These are phyloP conservation scores for Hypotaenidia philippensis DNA, from an alignment of 2,797 vertebrate genomes.

Conservation along the genomic window DNA sequence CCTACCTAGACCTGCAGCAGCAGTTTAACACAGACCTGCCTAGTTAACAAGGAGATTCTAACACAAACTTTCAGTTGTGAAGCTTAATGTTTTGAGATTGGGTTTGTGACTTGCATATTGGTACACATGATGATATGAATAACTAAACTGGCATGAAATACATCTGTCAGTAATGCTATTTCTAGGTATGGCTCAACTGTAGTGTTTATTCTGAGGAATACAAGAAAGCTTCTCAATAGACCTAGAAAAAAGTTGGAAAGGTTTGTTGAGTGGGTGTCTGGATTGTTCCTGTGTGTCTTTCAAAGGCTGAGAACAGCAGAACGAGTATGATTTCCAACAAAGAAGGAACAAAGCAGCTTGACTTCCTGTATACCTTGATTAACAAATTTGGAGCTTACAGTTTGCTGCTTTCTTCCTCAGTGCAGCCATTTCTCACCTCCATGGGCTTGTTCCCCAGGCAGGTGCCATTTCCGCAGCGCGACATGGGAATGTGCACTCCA, in stretches of 20 bases:
- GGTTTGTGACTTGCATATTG: not conserved
- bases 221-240: not conserved
- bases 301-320: not conserved
- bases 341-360: not conserved
- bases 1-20: not conserved
- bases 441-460: not conserved
- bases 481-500: not conserved
- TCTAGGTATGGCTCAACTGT: not conserved
- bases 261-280: not conserved
- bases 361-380: not conserved
- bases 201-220: not conserved
- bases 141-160: not conserved
- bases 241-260: not conserved
- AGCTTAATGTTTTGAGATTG: not conserved
- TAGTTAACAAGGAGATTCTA: not conserved
- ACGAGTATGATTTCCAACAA: not conserved
- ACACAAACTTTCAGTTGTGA: not conserved
- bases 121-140: not conserved
- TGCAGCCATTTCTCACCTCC: not conserved
- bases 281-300: not conserved
- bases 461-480: not conserved
- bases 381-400: not conserved
- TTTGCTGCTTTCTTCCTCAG: not conserved
- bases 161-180: not conserved
- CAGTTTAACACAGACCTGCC: not conserved